phyloP scores from a whole-genome alignment of 2,113 vertebrate species.

The Callaeas wilsoni region DNA sequence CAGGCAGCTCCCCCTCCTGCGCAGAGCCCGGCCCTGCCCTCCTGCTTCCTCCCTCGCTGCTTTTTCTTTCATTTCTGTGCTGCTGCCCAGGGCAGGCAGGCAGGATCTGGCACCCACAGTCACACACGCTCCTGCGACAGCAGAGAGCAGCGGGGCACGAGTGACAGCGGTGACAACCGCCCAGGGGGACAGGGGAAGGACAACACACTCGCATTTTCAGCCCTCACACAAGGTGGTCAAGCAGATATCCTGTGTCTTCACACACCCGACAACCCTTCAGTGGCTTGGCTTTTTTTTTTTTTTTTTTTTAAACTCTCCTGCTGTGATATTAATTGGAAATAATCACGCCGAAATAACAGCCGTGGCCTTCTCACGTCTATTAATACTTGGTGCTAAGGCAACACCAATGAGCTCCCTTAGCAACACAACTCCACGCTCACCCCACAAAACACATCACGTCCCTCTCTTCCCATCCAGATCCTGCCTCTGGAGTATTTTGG shows the following conservation, averaged over 20 bases:
- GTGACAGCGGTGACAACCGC: neutral
- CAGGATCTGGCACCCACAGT: neutral
- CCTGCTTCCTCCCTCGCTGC: neutral
- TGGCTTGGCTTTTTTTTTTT: neutral
- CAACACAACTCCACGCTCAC: neutral
- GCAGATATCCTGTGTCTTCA: neutral
- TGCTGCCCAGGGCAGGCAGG: too few relatives aligned
- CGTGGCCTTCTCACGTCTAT: neutral
- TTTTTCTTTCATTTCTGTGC: neutral
- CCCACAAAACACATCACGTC: neutral
- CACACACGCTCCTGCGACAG: neutral
- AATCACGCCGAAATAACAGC: conserved; percentile 5
- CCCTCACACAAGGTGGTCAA: neutral
- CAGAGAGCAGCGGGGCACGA: neutral
- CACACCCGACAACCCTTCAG: neutral
- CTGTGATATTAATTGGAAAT: conserved; percentile 34
- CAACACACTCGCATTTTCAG: neutral
- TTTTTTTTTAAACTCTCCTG: neutral
- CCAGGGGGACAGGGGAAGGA: neutral
- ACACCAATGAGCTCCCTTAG: conserved; percentile 16
- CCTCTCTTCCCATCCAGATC: neutral
- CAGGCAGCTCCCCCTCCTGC: neutral
- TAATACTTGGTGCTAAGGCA: conserved; percentile 57
- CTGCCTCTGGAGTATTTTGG: neutral
- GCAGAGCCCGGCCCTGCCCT: neutral